Conservation (phyloP, 2,797 vertebrate genomes). For the Steatocranus sp. region DNA sequence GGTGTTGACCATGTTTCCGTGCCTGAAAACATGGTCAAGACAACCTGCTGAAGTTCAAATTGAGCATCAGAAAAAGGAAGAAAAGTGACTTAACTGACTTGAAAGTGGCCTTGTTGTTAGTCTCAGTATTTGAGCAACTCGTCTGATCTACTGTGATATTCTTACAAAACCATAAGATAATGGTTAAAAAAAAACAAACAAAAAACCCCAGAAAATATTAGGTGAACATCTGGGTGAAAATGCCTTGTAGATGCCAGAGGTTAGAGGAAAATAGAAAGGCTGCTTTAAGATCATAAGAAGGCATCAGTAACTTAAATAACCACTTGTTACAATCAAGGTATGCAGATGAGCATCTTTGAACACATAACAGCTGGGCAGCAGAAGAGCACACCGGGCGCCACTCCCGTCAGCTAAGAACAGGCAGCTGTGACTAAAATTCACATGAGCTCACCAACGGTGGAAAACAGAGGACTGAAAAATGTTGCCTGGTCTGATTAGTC, state of each 20-base stretch:
- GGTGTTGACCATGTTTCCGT: not conserved
- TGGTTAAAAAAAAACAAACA: not conserved
- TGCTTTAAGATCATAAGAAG: not conserved
- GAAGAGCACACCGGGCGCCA: not conserved
- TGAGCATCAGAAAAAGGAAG: not conserved
- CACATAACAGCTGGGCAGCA: not conserved
- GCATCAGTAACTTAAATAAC: not conserved
- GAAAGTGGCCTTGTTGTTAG: not conserved
- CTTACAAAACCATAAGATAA: not conserved
- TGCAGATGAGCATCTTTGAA: not conserved
- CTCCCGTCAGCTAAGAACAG: not conserved
- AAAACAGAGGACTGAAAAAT: not conserved
- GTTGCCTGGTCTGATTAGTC: not conserved
- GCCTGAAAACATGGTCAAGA: not conserved
- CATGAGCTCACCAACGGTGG: not conserved
- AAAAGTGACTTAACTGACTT: not conserved
- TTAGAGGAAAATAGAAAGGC: constrained; percentile 34
- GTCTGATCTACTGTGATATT: not conserved
- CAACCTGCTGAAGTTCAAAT: not conserved
- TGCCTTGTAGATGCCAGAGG: constrained; percentile 47
- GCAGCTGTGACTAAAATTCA: not conserved
- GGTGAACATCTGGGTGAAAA: not conserved
- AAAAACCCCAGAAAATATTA: fast-evolving
- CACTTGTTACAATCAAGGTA: not conserved
- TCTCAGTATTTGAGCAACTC: not conserved